Evolutionary conservation across 2,888 invertebrate species (phyloP), one percentile per base, ranked within the genome.

Genomic region (Plemyria rubiginata): DNA sequence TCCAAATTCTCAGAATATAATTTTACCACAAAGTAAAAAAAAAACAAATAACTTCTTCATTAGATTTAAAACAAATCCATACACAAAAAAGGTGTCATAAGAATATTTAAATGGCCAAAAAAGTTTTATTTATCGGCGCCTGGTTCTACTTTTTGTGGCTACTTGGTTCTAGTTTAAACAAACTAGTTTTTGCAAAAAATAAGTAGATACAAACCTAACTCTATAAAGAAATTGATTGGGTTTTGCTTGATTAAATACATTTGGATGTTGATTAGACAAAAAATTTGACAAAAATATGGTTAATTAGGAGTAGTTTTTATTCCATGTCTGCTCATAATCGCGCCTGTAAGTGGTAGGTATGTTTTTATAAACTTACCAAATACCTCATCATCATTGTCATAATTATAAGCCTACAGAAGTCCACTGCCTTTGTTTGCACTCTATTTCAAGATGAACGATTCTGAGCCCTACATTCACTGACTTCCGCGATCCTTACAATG

Each of bases 71-170:
- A 49, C 32, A 56, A 40, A 22, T 22, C 22, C 22, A 22, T 22
- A 2, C 22, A 56, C 46, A 46, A 55, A 61, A 52, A 41, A n/a
- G 40, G 28, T 38, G 51, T 41, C 52, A 41, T 16, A 49, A 3
- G 38, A 52, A 56, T 57, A 41, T n/a, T n/a, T 22, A 57, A 62
- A 68, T 65, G 48, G 58, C 55, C 48, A 57, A 60, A 54, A 41
- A 67, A 43, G 50, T 38, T 38, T 57, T 32, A 54, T 63, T 66
- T 62, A 67, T 62, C 46, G 60, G 62, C 55, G 63, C 60, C 36
- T 28, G 28, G 32, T 38, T 65, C 50, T 55, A 54, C 57, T 68
- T 66, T 63, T 66, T 62, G 41, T 48, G n/a, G 45, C 43, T 36
- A 54, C 28, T 53, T 46, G 12, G 22, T 32, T 32, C 32, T 32